Conservation (phyloP, 1,140 invertebrate species). For the Andricus grossulariae region DNA sequence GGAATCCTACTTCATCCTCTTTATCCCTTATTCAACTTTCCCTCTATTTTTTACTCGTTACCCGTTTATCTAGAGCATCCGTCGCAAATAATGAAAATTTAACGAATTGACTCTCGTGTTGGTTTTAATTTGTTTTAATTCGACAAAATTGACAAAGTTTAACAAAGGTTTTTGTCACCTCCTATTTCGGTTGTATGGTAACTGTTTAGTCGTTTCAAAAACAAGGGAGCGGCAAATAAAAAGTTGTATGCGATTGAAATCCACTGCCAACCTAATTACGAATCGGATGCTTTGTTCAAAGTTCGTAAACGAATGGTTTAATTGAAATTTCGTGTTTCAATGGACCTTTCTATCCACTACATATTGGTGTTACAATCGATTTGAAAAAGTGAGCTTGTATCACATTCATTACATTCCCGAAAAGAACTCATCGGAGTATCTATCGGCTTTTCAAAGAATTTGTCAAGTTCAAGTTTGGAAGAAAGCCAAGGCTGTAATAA, state of each 20-base stretch:
- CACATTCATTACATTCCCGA: constrained; percentile 9
- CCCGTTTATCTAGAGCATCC: not conserved
- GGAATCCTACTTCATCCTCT: constrained; percentile 47
- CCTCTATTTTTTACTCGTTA: not conserved
- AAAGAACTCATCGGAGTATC: constrained; percentile 15
- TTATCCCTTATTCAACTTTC: constrained; percentile 22
- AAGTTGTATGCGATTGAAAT: not conserved
- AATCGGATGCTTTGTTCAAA: constrained; percentile 34
- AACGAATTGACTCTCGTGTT: not conserved
- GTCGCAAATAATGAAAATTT: not conserved
- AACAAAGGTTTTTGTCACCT: not conserved
- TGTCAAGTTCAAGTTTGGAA: constrained; percentile 43
- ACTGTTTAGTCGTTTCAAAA: not conserved
- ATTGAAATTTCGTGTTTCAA: constrained; percentile 55
- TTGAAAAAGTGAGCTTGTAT: constrained; percentile 20
- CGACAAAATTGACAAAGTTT: not conserved
- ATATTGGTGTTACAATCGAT: constrained; percentile 30
- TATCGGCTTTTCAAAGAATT: constrained; percentile 35
- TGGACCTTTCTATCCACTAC: not conserved
- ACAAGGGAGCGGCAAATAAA: not conserved
- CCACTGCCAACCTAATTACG: not conserved
- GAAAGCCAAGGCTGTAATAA: constrained; percentile 18
- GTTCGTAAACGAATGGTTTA: constrained; percentile 40
- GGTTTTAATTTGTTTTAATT: not conserved
- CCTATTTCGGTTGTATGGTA: not conserved